Base-by-base conservation (phyloP, 2,888 invertebrate genomes). In the Yponomeuta malinellus region DNA sequence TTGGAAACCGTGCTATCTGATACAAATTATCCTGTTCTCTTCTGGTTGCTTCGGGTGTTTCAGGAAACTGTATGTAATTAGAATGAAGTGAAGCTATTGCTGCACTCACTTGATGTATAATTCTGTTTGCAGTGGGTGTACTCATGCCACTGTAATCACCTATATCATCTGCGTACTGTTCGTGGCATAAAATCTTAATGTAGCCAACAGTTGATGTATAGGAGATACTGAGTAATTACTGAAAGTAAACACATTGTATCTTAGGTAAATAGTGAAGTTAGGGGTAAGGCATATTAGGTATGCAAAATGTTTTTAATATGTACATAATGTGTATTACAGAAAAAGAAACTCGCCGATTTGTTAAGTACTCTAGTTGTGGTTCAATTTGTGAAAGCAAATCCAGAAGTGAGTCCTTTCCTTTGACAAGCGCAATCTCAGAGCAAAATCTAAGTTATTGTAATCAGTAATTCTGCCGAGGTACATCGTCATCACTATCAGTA, bases 181-280 rank as follows among this genome's bases (percentile, higher is more conserved):
- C n/a, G 72, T 72, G 4, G 70, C 72, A 68, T 72, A 72, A 48
- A 68, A 72, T 68, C 72, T 72, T 31, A 72, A 63, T 5, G 72
- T 72, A 6, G 31, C 72, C 23, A 72, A 31, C 63, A 72, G 48
- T 52, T 72, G 33, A 33, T 63, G 5, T 63, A 63, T 63, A 15
- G 63, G 63, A 15, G 63, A 63, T 63, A n/a, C 23, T 4, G 63
- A 63, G 63, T n/a, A 63, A 63, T 63, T 63, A 5, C 63, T 63
- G 1, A n/a, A 63, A 63, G 23, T n/a, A 63, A 63, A 63, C 15
- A 63, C 5, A 43, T 43, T 6, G 43, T 43, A 43, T 43, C 5
- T 43, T 43, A 43, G 43, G 43, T 43, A 43, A 43, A 8, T 43
- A 43, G 33, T 33, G 5, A 43, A 43, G 43, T 43, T 43, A 8